Evolutionary conservation across 2,113 vertebrate genomes (phyloP).

Genomic region (Aegotheles bennettii): DNA sequence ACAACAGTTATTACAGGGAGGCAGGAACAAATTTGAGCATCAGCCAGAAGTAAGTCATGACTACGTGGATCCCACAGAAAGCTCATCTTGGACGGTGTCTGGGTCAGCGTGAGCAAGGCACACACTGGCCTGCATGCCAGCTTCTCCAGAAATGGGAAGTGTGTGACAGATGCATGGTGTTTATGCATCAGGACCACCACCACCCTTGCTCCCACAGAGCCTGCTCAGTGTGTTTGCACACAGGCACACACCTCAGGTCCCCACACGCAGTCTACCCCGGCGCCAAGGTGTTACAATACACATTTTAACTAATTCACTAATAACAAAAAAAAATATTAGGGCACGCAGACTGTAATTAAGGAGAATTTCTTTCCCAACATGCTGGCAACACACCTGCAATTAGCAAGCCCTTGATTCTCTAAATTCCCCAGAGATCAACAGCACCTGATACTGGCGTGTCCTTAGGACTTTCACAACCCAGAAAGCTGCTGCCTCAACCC

Average conservation of each 20-base stretch:
- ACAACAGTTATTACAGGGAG: background rate
- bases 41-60: background rate
- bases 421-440: conserved; percentile 32
- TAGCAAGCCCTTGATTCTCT: conserved; percentile 47
- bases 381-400: conserved; percentile 32
- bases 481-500: background rate
- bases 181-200: background rate
- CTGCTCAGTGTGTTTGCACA: background rate
- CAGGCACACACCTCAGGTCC: background rate
- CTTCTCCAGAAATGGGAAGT: background rate
- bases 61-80: rapidly evolving
- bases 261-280: rapidly evolving
- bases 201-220: background rate
- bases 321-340: background rate
- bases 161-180: background rate
- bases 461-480: conserved; percentile 12
- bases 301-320: conserved; percentile 10
- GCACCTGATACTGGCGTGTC: conserved; percentile 32
- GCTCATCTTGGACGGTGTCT: background rate
- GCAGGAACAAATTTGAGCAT: background rate
- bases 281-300: background rate
- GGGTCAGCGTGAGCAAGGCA: background rate
- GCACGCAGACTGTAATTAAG: conserved; percentile 18
- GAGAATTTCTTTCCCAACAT: background rate
- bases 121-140: rapidly evolving